These are phyloP conservation scores for Pseudomyrmex dendroicus DNA, from an alignment of 1,140 invertebrate genomes.

Conservation along the genomic window DNA sequence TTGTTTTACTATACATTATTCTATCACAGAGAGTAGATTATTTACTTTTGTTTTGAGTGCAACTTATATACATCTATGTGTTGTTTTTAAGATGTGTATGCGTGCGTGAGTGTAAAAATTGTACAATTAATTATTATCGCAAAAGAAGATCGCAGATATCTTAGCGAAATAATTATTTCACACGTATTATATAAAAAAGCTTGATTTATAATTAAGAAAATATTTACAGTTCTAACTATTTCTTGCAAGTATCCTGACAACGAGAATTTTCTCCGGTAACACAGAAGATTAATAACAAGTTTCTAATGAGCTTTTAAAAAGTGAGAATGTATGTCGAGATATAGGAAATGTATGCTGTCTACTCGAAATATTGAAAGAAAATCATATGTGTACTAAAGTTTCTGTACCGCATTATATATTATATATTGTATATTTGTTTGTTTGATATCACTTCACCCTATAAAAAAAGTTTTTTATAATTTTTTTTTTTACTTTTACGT, in stretches of 20 bases:
- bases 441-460: slow-evolving; percentile 43
- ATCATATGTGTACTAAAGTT: slow-evolving; percentile 34
- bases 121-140: slow-evolving; percentile 35
- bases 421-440: slow-evolving; percentile 52
- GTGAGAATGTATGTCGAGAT: neutral
- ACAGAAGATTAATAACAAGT: slow-evolving; percentile 6
- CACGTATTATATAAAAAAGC: neutral
- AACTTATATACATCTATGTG: slow-evolving; percentile 41
- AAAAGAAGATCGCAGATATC: slow-evolving; percentile 13
- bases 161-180: slow-evolving; percentile 20
- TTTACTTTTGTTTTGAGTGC: slow-evolving; percentile 35
- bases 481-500: slow-evolving; percentile 12
- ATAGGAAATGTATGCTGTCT: slow-evolving; percentile 13
- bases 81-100: slow-evolving; percentile 44
- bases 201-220: slow-evolving; percentile 17
- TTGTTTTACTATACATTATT: slow-evolving; percentile 29
- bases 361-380: slow-evolving; percentile 10
- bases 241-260: slow-evolving; percentile 23
- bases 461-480: slow-evolving; percentile 28
- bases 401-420: neutral
- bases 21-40: neutral
- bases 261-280: neutral
- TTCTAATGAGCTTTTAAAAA: slow-evolving; percentile 21
- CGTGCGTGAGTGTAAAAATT: slow-evolving; percentile 46
- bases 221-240: slow-evolving; percentile 14